A percentile compares a stretch with the other conserved stretches of the same genome.
phyloP scores from a whole-genome alignment of 2,888 invertebrate genomes.

The Agelastica alni region DNA sequence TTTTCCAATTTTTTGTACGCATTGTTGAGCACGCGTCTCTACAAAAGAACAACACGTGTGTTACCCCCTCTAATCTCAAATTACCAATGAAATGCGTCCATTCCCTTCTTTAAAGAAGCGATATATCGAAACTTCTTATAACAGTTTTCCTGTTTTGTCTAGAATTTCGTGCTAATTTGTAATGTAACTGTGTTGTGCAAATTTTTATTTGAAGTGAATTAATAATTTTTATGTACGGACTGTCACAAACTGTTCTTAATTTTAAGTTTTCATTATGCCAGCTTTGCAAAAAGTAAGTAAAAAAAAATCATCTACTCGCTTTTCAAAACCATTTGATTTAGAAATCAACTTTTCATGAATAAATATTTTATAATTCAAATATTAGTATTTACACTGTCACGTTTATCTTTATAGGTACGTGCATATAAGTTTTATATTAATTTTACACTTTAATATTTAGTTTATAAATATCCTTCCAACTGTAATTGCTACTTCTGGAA shows the following conservation, averaged over 20 bases:
- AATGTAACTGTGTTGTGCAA: constrained; percentile 24
- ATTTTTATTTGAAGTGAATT: constrained; percentile 20
- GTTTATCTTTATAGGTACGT: no score
- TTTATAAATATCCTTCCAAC: no score
- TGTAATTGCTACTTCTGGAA: no score
- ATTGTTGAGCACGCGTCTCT: constrained; percentile 9
- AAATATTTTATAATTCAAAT: no score
- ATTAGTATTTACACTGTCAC: no score
- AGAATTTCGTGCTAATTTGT: constrained; percentile 17
- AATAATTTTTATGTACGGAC: constrained; percentile 27
- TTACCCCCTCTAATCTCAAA: constrained; percentile 2
- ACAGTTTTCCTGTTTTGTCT: constrained; percentile 5
- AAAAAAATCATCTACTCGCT: no score
- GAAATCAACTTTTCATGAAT: no score
- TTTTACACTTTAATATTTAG: no score
- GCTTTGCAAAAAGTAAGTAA: constrained; percentile 36
- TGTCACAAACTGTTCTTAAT: constrained; percentile 1
- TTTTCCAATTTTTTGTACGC: constrained; percentile 10
- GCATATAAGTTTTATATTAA: no score
- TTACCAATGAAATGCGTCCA: constrained; percentile 1
- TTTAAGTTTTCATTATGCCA: constrained; percentile 30
- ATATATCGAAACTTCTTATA: constrained; percentile 1
- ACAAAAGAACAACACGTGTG: constrained; percentile 12
- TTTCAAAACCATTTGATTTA: no score
- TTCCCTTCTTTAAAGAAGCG: constrained; percentile 7